Evolutionary conservation across 2,113 vertebrate genomes (phyloP).

Genomic region (Ammodytes dubius): DNA sequence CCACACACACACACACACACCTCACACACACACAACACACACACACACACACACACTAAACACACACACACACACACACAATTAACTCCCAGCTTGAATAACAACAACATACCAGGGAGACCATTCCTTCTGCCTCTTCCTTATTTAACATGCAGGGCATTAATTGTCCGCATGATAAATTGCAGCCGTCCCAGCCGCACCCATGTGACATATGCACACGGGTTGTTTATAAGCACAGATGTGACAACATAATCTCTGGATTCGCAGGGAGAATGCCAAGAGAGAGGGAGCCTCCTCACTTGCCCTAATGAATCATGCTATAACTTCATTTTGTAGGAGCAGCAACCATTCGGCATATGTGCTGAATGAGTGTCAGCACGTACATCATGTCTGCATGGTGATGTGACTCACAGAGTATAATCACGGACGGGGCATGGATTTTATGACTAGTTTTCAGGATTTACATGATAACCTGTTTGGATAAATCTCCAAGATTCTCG

Average conservation of each 20-base stretch:
- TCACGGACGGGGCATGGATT: not conserved
- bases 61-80: not conserved
- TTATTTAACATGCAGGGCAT: slow-evolving; percentile 54
- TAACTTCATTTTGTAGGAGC: slow-evolving; percentile 60
- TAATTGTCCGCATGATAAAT: slow-evolving; percentile 77
- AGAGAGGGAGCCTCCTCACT: slow-evolving; percentile 40
- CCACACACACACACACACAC: not conserved
- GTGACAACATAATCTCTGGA: slow-evolving; percentile 60
- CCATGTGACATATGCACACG: slow-evolving; percentile 62
- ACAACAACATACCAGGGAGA: slow-evolving; percentile 17
- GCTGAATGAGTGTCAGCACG: slow-evolving; percentile 24
- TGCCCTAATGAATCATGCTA: slow-evolving; percentile 64
- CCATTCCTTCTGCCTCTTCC: slow-evolving; percentile 16
- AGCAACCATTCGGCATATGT: slow-evolving; percentile 23
- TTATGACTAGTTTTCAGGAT: slow-evolving; percentile 17
- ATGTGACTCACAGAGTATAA: slow-evolving; percentile 1
- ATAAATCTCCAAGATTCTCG: not conserved
- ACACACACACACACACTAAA: not conserved
- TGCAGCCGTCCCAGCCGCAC: slow-evolving; percentile 54
- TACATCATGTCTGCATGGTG: slow-evolving; percentile 39
- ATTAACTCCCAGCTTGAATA: slow-evolving; percentile 25
- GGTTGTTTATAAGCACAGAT: slow-evolving; percentile 72
- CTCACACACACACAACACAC: not conserved
- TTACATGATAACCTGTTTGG: not conserved
- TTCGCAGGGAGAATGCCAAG: slow-evolving; percentile 61